Evolutionary conservation across 1,140 invertebrate genomes (phyloP), one percentile per base, ranked within the genome.

Genomic region (Matsumurasca onukii): DNA sequence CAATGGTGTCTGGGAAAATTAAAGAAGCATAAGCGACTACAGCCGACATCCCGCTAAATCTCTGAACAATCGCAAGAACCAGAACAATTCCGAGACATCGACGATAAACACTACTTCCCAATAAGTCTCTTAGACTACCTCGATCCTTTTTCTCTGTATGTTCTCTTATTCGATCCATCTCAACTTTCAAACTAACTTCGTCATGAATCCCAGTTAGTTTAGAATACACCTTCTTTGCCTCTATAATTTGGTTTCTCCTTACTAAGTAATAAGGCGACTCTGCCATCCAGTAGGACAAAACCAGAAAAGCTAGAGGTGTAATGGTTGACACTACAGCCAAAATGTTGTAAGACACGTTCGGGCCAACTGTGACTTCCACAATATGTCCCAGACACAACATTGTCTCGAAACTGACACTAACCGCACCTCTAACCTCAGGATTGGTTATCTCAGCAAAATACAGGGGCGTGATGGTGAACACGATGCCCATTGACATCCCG

Each of bases 361-460:
- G 86, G 0, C 94, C 94, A 30, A 93, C 82, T 0, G 81, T 76
- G 76, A 93, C 96, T 0, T 90, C 83, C 31, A 89, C 84, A 0
- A 95, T 76, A 71, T 94, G 87, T 3, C 95, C 95, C n/a, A 90
- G 71, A 5, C 86, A 86, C 39, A 90, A 85, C 75, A 91, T 91
- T 3, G 93, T 78, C 76, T 95, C 92, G 70, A 94, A 86, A 64
- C 92, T 88, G 0, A 93, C 91, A 5, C 92, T 92, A 0, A 73
- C 61, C 5, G 72, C 67, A 1, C 72, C 73, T 39, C 73, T 66
- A 15, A 67, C 79, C 17, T 67, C 52, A 15, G 69, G 27, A 5
- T 67, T 45, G 22, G 69, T 87, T 34, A 94, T 92, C 81, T 95
- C 93, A 34, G 91, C 92, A 67, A 92, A 86, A 77, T 95, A 96